Percentiles rank a stretch among this genome's conserved stretches.
phyloP scores from a whole-genome alignment of 1,140 invertebrate genomes.

The Cotesia chilonis region DNA sequence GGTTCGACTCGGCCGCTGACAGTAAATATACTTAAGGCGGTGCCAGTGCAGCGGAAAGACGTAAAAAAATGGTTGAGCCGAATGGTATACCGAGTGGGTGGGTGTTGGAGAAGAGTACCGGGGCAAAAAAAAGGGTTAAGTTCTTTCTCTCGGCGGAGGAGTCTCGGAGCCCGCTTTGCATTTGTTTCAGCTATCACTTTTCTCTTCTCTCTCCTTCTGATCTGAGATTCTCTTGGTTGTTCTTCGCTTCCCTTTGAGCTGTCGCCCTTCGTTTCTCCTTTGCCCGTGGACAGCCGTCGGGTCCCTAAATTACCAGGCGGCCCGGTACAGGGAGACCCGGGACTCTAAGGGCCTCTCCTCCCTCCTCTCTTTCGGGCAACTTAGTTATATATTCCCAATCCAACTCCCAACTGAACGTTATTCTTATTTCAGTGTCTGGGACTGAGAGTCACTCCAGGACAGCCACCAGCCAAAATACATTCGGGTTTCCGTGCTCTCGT shows the following conservation, averaged over 20 bases:
- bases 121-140: not conserved
- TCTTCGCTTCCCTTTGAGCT: conserved; percentile 54
- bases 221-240: not conserved
- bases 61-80: conserved; percentile 27
- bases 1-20: conserved; percentile 40
- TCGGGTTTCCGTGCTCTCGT: conserved; percentile 52
- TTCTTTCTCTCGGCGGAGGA: not conserved
- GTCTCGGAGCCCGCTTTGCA: conserved; percentile 25
- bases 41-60: conserved; percentile 28
- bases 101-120: conserved; percentile 17
- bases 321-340: conserved; percentile 13
- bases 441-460: conserved; percentile 29
- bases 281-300: conserved; percentile 50
- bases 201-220: conserved; percentile 26
- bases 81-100: conserved; percentile 23
- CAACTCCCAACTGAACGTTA: not conserved
- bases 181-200: conserved; percentile 30
- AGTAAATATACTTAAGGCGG: conserved; percentile 58
- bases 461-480: conserved; percentile 48
- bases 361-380: not conserved
- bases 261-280: conserved; percentile 43
- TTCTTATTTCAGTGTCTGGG: conserved; percentile 20
- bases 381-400: conserved; percentile 10
- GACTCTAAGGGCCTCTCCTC: not conserved
- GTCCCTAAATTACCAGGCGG: conserved; percentile 56